Evolutionary conservation across 2,888 invertebrate genomes (phyloP).

Genomic region (Apamea anceps): DNA sequence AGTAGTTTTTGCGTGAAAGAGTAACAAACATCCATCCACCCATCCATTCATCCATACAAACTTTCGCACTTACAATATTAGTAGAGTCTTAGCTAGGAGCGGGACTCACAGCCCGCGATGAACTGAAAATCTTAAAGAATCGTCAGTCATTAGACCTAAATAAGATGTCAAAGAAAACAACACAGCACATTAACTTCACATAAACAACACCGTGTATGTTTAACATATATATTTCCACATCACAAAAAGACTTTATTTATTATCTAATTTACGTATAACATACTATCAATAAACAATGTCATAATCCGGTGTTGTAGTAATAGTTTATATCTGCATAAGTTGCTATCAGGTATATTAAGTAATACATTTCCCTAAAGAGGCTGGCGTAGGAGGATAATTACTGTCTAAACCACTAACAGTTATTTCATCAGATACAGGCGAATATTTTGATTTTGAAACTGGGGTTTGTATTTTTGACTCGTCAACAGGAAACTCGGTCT

Average conservation of each 20-base stretch:
- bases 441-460: conserved; percentile 17
- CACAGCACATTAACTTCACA: neutral
- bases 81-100: too few species aligned
- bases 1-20: too few species aligned
- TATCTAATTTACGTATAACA: conserved; percentile 23
- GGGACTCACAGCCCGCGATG: too few species aligned
- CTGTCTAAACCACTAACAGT: neutral
- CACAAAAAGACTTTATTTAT: conserved; percentile 19
- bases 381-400: conserved; percentile 32
- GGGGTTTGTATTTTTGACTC: neutral
- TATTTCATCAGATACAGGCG: conserved; percentile 12
- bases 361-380: conserved; percentile 14
- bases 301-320: conserved; percentile 19
- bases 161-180: neutral
- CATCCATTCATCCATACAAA: too few species aligned
- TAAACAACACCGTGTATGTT: conserved; percentile 12
- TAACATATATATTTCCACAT: conserved; percentile 30
- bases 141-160: neutral
- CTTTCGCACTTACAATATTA: too few species aligned
- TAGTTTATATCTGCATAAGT: conserved; percentile 20
- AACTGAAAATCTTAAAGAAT: neutral
- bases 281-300: conserved; percentile 37
- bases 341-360: conserved; percentile 20
- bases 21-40: too few species aligned
- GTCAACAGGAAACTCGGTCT: neutral